Conservation (phyloP, 2,888 invertebrate genomes). For the Autographa pulchrina region DNA sequence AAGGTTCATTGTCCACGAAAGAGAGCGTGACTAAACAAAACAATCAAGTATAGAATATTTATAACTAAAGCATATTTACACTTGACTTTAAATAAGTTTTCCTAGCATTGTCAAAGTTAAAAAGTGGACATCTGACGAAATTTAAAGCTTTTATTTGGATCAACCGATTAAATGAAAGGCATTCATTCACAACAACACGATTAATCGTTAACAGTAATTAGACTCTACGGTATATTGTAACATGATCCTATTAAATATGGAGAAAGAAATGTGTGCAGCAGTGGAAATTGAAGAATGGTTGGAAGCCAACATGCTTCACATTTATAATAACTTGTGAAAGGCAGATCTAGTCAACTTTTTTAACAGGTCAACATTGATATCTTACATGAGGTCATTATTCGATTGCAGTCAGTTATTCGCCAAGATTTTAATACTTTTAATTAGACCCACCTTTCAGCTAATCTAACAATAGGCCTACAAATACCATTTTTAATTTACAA, state of each 20-base stretch:
- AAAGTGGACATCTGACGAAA: slow-evolving; percentile 29
- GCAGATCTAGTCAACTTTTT: slow-evolving; percentile 7
- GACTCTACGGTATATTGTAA: slow-evolving; percentile 22
- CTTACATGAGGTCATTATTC: neutral
- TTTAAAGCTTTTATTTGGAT: slow-evolving; percentile 67
- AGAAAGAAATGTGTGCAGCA: slow-evolving; percentile 18
- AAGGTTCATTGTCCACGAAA: slow-evolving; percentile 20
- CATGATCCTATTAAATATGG: slow-evolving; percentile 24
- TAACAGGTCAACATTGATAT: neutral
- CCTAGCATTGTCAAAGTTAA: neutral
- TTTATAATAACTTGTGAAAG: slow-evolving; percentile 24
- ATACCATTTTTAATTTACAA: slow-evolving; percentile 25
- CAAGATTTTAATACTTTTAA: slow-evolving; percentile 2
- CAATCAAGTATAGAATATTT: neutral
- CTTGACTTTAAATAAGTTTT: neutral
- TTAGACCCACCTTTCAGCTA: slow-evolving; percentile 19
- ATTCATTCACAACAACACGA: slow-evolving; percentile 52
- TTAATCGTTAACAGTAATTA: slow-evolving; percentile 36
- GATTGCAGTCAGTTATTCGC: neutral
- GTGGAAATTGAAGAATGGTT: slow-evolving; percentile 16
- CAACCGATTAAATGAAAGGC: slow-evolving; percentile 51
- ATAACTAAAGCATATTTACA: slow-evolving; percentile 23
- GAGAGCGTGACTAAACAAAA: neutral
- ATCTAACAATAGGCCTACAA: slow-evolving; percentile 26
- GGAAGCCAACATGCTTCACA: slow-evolving; percentile 9